A percentile compares a stretch with the other conserved stretches of the same genome.
Evolutionary conservation across 2,113 vertebrate genomes (phyloP).

Genomic region (Telmatochromis bifrenatus): DNA sequence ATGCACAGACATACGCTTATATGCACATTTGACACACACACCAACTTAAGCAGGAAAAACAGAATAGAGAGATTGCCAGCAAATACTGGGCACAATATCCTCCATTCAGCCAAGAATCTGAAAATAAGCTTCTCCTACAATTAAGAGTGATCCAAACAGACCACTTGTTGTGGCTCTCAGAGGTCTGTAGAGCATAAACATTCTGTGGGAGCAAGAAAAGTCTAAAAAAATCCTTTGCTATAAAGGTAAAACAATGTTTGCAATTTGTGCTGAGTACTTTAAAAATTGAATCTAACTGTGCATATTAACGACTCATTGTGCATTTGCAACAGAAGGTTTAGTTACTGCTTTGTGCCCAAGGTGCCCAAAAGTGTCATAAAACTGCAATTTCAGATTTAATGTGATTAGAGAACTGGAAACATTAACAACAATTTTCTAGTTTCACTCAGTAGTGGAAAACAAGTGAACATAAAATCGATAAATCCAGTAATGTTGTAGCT

Average conservation of each 20-base stretch:
- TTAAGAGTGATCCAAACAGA: neutral
- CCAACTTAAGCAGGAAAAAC: neutral
- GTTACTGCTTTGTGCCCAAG: neutral
- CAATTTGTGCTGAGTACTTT: neutral
- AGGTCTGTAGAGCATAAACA: neutral
- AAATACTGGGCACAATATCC: neutral
- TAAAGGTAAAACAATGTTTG: neutral
- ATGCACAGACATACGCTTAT: rapidly evolving
- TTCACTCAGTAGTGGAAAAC: neutral
- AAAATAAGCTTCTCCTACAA: neutral
- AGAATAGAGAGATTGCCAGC: neutral
- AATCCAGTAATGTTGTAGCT: neutral
- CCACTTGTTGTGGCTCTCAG: rapidly evolving
- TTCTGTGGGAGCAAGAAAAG: neutral
- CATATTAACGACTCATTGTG: neutral
- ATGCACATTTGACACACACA: neutral
- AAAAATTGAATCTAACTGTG: neutral
- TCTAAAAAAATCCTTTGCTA: neutral
- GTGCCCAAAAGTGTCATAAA: rapidly evolving
- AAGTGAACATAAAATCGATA: neutral
- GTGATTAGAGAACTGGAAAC: neutral
- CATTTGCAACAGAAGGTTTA: neutral
- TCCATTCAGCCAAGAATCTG: neutral
- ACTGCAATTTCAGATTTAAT: neutral
- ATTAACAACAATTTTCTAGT: neutral